Percentiles rank a stretch among this genome's conserved stretches.
phyloP scores from a whole-genome alignment of 2,888 invertebrate genomes.

The Craniophora ligustri region DNA sequence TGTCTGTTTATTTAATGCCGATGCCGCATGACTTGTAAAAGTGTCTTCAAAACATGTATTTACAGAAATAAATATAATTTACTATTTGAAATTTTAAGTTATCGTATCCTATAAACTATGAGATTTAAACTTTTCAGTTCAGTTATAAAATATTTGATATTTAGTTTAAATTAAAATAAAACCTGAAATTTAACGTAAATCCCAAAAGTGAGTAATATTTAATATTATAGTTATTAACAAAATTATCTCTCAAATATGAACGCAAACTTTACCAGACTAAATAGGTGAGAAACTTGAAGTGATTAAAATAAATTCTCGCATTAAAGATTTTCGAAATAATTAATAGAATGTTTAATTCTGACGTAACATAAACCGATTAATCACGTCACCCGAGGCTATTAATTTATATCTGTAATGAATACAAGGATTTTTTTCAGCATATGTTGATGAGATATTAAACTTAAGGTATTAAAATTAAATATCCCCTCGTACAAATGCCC shows the following conservation, averaged over 20 bases:
- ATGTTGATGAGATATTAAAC: too few relatives aligned
- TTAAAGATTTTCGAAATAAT: conserved; percentile 7
- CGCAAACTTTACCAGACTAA: conserved; percentile 1
- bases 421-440: too few relatives aligned
- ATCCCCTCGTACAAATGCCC: too few relatives aligned
- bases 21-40: too few relatives aligned
- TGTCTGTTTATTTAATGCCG: too few relatives aligned
- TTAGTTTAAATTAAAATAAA: neutral
- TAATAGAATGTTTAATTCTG: neutral
- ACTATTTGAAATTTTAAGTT: too few relatives aligned
- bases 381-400: neutral
- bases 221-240: neutral
- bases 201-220: neutral
- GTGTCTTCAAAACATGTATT: too few relatives aligned
- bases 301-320: conserved; percentile 14
- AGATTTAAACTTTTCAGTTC: too few relatives aligned
- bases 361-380: neutral
- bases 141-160: neutral
- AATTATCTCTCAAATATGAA: conserved; percentile 22
- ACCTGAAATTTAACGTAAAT: neutral
- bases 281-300: conserved; percentile 4
- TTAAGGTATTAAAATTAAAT: too few relatives aligned
- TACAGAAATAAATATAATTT: too few relatives aligned
- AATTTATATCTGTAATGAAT: neutral
- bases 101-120: too few relatives aligned